Percentiles rank a stretch among this genome's conserved stretches.
These are phyloP conservation scores for Aspidiotus rigidus DNA, from an alignment of 2,888 invertebrate genomes.

Conservation along the genomic window DNA sequence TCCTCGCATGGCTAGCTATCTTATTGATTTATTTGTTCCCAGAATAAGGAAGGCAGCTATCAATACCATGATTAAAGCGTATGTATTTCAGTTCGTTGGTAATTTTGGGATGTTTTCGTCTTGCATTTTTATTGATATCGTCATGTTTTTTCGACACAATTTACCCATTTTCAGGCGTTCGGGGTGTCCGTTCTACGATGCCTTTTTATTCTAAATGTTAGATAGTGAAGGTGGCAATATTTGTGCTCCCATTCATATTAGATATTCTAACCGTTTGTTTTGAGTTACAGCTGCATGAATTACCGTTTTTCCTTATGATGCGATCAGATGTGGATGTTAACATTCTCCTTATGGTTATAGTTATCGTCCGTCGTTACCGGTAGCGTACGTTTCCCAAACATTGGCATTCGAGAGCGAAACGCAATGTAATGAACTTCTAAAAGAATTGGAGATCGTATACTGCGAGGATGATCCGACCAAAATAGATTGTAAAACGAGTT, in stretches of 20 bases:
- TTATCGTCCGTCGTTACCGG: constrained; percentile 84
- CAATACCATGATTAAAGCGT: constrained; percentile 92
- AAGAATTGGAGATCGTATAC: constrained; percentile 65
- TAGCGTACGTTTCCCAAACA: constrained; percentile 75
- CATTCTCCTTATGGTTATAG: constrained; percentile 51
- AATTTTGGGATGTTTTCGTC: no score
- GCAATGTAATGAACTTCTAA: constrained; percentile 81
- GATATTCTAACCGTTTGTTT: constrained; percentile 26
- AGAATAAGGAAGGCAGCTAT: constrained; percentile 86
- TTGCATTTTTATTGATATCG: no score
- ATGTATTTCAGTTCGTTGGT: constrained; percentile 51
- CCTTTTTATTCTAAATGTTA: no score
- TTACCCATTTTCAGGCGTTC: no score
- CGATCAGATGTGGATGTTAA: constrained; percentile 12
- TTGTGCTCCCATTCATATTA: background rate
- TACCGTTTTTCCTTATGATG: constrained; percentile 12
- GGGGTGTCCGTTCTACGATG: no score
- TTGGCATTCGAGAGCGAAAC: constrained; percentile 77
- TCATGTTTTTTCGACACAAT: no score
- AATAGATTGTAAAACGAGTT: constrained; percentile 76
- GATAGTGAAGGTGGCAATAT: no score
- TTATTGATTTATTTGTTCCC: constrained; percentile 97
- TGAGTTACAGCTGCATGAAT: constrained; percentile 27
- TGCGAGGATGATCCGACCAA: constrained; percentile 55
- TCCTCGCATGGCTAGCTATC: constrained; percentile 90